Percentiles rank a stretch among this genome's conserved stretches.
These are phyloP conservation scores for Diplazon laetatorius DNA, from an alignment of 2,888 invertebrate genomes.

Conservation along the genomic window DNA sequence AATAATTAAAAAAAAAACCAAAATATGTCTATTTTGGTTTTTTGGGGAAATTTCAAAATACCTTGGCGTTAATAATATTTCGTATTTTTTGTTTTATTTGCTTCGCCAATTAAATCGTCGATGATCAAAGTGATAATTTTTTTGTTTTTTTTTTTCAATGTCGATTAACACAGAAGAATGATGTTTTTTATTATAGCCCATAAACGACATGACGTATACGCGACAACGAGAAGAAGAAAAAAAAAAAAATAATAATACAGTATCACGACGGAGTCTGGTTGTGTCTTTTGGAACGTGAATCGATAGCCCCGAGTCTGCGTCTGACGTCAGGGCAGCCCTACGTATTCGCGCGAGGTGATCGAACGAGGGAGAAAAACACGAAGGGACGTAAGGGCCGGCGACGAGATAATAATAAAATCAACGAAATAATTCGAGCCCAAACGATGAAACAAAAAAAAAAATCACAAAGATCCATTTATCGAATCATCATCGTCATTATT, in stretches of 20 bases:
- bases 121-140: too few relatives aligned
- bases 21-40: too few relatives aligned
- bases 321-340: conserved; percentile 53
- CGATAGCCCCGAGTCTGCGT: conserved; percentile 52
- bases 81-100: too few relatives aligned
- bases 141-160: too few relatives aligned
- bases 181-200: too few relatives aligned
- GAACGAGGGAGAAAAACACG: conserved; percentile 10
- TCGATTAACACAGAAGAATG: too few relatives aligned
- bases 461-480: neutral
- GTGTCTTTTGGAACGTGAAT: conserved; percentile 57
- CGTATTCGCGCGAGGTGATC: conserved; percentile 36
- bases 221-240: conserved; percentile 1
- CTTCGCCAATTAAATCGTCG: too few relatives aligned
- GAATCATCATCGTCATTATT: too few relatives aligned
- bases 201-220: neutral
- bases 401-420: neutral
- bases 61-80: too few relatives aligned
- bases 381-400: neutral
- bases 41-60: too few relatives aligned
- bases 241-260: conserved; percentile 10
- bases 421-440: neutral
- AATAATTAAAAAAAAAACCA: too few relatives aligned
- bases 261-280: neutral
- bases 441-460: neutral